Evolutionary conservation across 2,113 vertebrate genomes (phyloP).

Genomic region (Brienomyrus longianalis): DNA sequence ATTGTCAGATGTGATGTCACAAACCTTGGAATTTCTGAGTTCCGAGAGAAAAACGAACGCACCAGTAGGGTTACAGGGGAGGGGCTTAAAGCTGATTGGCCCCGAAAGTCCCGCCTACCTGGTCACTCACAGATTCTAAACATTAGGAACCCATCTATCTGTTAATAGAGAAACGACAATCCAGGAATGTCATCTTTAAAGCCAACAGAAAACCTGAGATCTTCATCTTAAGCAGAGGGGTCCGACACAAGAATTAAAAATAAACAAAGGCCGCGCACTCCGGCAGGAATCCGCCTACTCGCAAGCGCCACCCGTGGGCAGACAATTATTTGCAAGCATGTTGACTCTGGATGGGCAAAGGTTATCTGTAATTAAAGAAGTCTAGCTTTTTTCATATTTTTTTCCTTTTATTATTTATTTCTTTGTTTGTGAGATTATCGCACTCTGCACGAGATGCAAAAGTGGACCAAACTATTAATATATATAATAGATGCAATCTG

Average conservation of each 20-base stretch:
- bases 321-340: neutral
- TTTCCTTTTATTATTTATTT: no score
- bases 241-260: neutral
- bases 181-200: neutral
- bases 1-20: no score
- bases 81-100: neutral
- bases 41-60: no score
- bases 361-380: neutral
- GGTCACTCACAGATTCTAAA: neutral
- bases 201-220: neutral
- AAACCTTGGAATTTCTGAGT: no score
- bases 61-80: neutral
- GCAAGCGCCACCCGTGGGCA: neutral
- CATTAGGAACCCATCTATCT: neutral
- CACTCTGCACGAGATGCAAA: neutral
- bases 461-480: no score
- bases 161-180: neutral
- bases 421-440: neutral
- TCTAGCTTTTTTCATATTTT: neutral
- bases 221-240: neutral
- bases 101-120: neutral
- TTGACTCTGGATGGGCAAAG: neutral
- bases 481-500: no score
- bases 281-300: neutral
- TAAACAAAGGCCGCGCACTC: neutral